phyloP scores from a whole-genome alignment of 2,797 vertebrate genomes.

The Spatula versicolor region DNA sequence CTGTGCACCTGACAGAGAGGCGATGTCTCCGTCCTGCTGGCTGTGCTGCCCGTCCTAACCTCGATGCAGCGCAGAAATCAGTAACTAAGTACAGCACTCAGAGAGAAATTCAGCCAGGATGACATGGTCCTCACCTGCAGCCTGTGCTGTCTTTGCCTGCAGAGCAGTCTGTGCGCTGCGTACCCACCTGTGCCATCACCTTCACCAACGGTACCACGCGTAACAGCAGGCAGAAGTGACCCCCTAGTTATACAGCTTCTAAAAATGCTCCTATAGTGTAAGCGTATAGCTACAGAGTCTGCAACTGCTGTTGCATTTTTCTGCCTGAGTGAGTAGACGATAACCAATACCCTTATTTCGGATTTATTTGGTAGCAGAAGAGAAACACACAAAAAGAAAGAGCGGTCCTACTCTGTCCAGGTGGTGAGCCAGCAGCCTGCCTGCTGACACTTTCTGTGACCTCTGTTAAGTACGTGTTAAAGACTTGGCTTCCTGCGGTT shows the following conservation, averaged over 20 bases:
- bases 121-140: not conserved
- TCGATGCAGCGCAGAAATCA: not conserved
- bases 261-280: not conserved
- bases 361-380: not conserved
- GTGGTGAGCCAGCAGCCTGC: not conserved
- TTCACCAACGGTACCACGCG: not conserved
- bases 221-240: not conserved
- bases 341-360: not conserved
- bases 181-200: not conserved
- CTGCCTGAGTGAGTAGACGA: not conserved
- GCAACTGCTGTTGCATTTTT: not conserved
- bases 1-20: not conserved
- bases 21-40: accelerated
- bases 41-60: not conserved
- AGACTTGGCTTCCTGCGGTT: slow-evolving; percentile 16
- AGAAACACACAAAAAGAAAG: not conserved
- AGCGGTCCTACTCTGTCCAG: not conserved
- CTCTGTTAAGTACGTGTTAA: slow-evolving; percentile 22
- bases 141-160: not conserved
- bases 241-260: not conserved
- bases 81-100: not conserved
- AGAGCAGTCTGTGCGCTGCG: accelerated
- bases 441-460: slow-evolving; percentile 11
- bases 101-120: not conserved
- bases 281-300: not conserved